Base-by-base conservation (phyloP, 1,140 invertebrate species). In the Drosophila eugracilis region DNA sequence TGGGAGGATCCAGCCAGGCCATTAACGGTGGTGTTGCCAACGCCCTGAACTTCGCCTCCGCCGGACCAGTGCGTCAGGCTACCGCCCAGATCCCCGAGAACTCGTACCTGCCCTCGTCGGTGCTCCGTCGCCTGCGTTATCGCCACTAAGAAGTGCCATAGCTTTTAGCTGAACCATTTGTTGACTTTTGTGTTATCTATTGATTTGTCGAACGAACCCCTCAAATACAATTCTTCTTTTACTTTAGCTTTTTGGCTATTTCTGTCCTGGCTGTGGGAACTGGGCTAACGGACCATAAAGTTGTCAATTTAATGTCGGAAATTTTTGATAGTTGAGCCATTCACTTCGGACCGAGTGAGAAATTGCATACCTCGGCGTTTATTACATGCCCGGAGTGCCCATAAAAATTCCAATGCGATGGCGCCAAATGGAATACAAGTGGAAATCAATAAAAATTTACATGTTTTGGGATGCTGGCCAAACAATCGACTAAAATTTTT, bases 361-460 rank as follows among this genome's bases (percentile, higher is more conserved):
- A 76, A 86, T 74, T 69, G 80, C 72, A 65, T 50, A 70, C 55
- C 41, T 66, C 55, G 59, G 47, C 63, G 42, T 70, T 77, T 74
- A 70, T 58, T 70, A 59, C 34, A 52, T 15, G 26, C 49, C 26
- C 41, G 1, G 37, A 74, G 47, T 49, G 41, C 78, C 57, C 41
- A 83, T 86, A 78, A 72, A 88, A 81, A 88, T 88, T 78, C 83
- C 80, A 58, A 72, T 58, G 37, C 65, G 42, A 58, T 44, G 71
- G 54, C 47, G 58, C 48, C 67, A 72, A 72, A 62, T 62, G 67
- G 70, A 73, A 73, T 34, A 73, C 69, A 62, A 81, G 73, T 80
- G 83, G 77, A 81, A 77, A 76, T 62, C 62, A 81, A 78, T 88
- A 79, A 59, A 58, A 86, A 88, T 80, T 88, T 67, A 81, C 62